Evolutionary conservation across 1,140 invertebrate genomes (phyloP).

Genomic region (Ceratoteleas bidentatus): DNA sequence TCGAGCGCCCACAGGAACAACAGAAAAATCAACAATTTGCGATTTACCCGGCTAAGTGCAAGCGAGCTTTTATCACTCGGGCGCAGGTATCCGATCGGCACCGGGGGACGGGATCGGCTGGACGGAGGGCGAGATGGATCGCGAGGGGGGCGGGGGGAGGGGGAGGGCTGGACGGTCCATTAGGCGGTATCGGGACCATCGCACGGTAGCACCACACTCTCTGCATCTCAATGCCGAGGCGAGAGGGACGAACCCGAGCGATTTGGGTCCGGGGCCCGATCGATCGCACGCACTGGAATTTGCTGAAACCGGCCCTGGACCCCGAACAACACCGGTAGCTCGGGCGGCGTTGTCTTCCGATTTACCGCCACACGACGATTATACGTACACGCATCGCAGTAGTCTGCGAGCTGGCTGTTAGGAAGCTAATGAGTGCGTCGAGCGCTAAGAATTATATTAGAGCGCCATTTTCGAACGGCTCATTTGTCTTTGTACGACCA

Average conservation of each 20-base stretch:
- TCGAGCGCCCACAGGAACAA: conserved; percentile 19
- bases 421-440: too few species aligned
- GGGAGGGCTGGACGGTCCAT: conserved; percentile 78
- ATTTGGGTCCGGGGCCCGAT: conserved; percentile 68
- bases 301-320: conserved; percentile 68
- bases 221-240: conserved; percentile 80
- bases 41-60: conserved; percentile 57
- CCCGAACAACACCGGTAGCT: conserved; percentile 78
- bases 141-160: conserved; percentile 66
- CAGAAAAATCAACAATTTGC: conserved; percentile 59
- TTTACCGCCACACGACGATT: too few species aligned
- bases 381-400: too few species aligned
- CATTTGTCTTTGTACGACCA: too few species aligned
- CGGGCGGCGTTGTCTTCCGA: conserved; percentile 76
- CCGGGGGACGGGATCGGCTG: conserved; percentile 48
- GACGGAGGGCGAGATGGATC: conserved; percentile 59
- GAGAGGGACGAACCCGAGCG: conserved; percentile 65
- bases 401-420: too few species aligned
- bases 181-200: conserved; percentile 82
- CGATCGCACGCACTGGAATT: conserved; percentile 63
- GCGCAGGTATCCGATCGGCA: conserved; percentile 54
- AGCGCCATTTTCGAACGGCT: too few species aligned
- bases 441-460: too few species aligned
- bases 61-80: conserved; percentile 55
- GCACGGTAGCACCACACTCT: conserved; percentile 81